Evolutionary conservation across 2,113 vertebrate genomes (phyloP).

Genomic region (Otolemur garnettii): DNA sequence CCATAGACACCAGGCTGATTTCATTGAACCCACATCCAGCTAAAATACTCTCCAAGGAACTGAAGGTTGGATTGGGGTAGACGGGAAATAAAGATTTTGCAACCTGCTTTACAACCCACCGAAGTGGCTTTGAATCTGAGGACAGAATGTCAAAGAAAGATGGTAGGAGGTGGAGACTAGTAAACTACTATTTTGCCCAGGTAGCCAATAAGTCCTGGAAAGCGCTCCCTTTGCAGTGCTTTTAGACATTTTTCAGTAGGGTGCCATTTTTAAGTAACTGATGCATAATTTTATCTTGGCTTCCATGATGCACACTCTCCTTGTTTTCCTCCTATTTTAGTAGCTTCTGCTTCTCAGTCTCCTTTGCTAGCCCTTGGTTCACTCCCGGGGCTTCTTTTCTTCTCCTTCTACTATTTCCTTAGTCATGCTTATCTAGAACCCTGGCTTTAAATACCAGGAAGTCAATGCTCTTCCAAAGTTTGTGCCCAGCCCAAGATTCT

Average conservation of each 20-base stretch:
- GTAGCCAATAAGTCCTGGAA: background rate
- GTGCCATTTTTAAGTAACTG: background rate
- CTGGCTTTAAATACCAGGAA: background rate
- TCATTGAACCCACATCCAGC: background rate
- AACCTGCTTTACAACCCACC: background rate
- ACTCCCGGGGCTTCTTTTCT: background rate
- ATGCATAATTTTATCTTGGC: constrained; percentile 23
- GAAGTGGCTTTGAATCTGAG: background rate
- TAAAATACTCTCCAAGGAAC: background rate
- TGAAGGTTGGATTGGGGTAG: background rate
- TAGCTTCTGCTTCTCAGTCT: background rate
- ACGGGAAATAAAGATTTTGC: constrained; percentile 15
- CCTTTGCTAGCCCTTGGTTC: background rate
- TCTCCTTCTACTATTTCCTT: background rate
- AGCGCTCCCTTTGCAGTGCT: background rate
- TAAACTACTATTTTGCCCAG: constrained; percentile 3
- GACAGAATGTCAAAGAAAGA: background rate
- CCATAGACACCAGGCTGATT: background rate
- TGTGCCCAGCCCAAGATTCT: background rate
- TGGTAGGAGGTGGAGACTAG: background rate
- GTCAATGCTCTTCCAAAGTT: background rate
- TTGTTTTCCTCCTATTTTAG: background rate
- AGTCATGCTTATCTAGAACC: background rate
- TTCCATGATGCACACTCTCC: background rate
- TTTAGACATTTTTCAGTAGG: constrained; percentile 21